Percentiles rank a stretch among this genome's conserved stretches.
Conservation (phyloP, 2,888 invertebrate genomes). For the Alloplasta piceator region DNA sequence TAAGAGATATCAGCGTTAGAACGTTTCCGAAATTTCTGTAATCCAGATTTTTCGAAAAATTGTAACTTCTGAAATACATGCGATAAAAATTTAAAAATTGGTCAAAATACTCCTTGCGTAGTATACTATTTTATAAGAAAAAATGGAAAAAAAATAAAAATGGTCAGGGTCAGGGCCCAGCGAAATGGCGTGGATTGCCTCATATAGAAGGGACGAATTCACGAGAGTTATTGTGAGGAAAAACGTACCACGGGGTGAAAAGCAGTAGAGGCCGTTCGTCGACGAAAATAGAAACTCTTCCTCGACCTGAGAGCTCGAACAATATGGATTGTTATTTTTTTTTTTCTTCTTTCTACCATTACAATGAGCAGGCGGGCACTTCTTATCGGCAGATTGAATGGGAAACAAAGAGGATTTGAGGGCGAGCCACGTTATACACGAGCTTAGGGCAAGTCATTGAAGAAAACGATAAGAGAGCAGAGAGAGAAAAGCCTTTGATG, state of each 20-base stretch:
- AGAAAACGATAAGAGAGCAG: background rate
- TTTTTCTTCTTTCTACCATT: conserved; percentile 2
- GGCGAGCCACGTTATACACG: background rate
- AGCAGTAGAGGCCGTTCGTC: background rate
- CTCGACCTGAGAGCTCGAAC: background rate
- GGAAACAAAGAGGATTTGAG: conserved; percentile 36
- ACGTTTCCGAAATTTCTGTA: too few relatives aligned
- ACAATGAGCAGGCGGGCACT: background rate
- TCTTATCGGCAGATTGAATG: conserved; percentile 33
- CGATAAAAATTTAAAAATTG: too few relatives aligned
- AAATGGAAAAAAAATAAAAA: too few relatives aligned
- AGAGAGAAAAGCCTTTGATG: conserved; percentile 21
- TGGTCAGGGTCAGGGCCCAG: too few relatives aligned
- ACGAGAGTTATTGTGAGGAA: background rate
- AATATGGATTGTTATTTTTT: background rate
- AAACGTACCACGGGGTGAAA: background rate
- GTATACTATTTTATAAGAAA: too few relatives aligned
- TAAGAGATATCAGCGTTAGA: too few relatives aligned
- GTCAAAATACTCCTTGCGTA: too few relatives aligned
- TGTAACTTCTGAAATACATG: too few relatives aligned
- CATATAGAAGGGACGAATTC: background rate
- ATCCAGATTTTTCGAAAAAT: too few relatives aligned
- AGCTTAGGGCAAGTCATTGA: background rate
- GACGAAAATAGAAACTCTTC: conserved; percentile 13
- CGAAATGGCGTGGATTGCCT: too few relatives aligned